These are phyloP conservation scores for Schlechtendalia chinensis DNA, from an alignment of 1,140 invertebrate species.

Conservation along the genomic window DNA sequence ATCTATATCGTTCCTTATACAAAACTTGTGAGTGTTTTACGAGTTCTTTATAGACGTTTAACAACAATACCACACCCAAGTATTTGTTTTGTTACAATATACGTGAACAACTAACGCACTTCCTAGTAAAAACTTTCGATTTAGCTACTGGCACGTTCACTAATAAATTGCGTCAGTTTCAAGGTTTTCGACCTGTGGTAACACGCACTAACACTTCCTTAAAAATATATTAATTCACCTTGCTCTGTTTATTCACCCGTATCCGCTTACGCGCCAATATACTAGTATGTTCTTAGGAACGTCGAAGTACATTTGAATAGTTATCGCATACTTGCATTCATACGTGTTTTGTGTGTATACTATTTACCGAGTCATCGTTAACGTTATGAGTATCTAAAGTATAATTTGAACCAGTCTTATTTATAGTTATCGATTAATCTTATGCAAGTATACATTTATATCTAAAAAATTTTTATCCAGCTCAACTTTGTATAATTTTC, in stretches of 20 bases:
- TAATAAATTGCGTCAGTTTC: conserved; percentile 45
- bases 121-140: conserved; percentile 47
- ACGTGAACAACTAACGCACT: conserved; percentile 31
- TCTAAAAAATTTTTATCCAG: no score
- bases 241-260: conserved; percentile 46
- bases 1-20: not conserved
- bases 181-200: conserved; percentile 26
- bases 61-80: conserved; percentile 22
- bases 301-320: not conserved
- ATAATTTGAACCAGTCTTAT: no score
- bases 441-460: no score
- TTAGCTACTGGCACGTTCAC: conserved; percentile 30
- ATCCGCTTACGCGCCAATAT: conserved; percentile 29
- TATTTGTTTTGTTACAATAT: conserved; percentile 26
- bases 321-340: no score
- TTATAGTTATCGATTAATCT: no score
- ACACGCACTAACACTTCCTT: conserved; percentile 17
- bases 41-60: not conserved
- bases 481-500: no score
- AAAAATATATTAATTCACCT: conserved; percentile 21
- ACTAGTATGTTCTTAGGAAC: not conserved
- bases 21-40: conserved; percentile 3
- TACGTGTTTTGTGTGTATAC: no score
- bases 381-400: no score
- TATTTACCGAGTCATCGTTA: no score